Evolutionary conservation across 2,113 vertebrate genomes (phyloP), one percentile per base, ranked within the genome.

Genomic region (Hippocampus guttulatus): DNA sequence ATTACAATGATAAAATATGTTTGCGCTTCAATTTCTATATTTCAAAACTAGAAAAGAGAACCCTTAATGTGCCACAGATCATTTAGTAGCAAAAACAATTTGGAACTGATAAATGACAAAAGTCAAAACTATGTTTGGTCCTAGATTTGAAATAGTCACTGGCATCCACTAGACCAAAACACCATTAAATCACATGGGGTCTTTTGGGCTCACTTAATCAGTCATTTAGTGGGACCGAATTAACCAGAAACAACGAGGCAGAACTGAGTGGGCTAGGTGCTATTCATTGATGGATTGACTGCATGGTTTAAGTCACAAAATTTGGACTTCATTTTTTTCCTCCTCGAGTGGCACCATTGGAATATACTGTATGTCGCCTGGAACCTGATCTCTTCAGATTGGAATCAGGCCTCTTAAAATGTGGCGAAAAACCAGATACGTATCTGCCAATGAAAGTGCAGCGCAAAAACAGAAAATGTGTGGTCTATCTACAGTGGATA

Each of bases 151-250:
- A 38, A 38, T 21, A 3, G 20, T 52, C 52, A 3, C 52, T 55
- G 21, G 21, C 9, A n/a, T 55, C 15, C 83, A 77, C 83, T 77
- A 82, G 64, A 78, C 80, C 69, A 77, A 73, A 80, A 80, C 80
- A 81, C 76, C 87, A 90, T 85, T 78, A 85, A 88, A 84, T 75
- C 74, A 66, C 85, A 83, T 77, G 79, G 74, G 75, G 75, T 73
- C 82, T 85, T 84, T 75, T 21, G 73, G 77, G 84, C 81, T 75
- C 80, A 84, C 87, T 84, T 89, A 88, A 92, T 89, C 91, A 89
- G 85, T 84, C 75, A 75, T 75, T 87, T 89, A 87, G 85, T 73
- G 77, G 78, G 84, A 89, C 86, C 88, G 81, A 88, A 91, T 90
- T 84, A 77, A 83, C 60, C 78, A 83, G 85, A 87, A 83, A 76